Percentiles rank a stretch among this genome's conserved stretches.
Evolutionary conservation across 2,888 invertebrate genomes (phyloP).

Genomic region (Macrophya annulata): DNA sequence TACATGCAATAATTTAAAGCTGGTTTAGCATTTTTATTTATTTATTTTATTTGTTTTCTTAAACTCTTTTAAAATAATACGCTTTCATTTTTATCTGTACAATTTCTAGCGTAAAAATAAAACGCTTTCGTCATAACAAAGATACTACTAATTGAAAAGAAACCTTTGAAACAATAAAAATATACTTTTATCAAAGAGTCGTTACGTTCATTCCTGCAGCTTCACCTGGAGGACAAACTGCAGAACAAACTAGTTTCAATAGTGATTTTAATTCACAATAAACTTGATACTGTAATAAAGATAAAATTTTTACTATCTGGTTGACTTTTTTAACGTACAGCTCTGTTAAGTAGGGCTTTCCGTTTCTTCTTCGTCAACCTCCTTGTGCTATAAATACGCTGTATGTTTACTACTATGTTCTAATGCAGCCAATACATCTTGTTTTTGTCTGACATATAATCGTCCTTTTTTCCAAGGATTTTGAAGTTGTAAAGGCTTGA

Average conservation of each 20-base stretch:
- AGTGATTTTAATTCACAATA: not conserved
- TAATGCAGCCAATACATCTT: slow-evolving; percentile 92
- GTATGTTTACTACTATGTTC: slow-evolving; percentile 94
- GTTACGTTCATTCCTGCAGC: not conserved
- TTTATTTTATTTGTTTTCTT: not conserved
- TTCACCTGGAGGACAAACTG: not conserved
- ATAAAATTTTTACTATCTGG: slow-evolving; percentile 34
- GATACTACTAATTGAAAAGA: not conserved
- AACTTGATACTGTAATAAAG: slow-evolving; percentile 10
- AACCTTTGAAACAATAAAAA: slow-evolving; percentile 6
- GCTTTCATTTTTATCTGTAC: slow-evolving; percentile 24
- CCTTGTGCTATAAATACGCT: slow-evolving; percentile 80
- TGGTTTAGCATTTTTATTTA: slow-evolving; percentile 17
- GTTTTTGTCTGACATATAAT: slow-evolving; percentile 95
- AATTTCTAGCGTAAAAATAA: not conserved
- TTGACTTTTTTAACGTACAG: not conserved
- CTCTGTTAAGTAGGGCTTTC: slow-evolving; percentile 41
- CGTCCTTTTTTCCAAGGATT: slow-evolving; percentile 98
- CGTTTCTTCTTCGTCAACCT: slow-evolving; percentile 39
- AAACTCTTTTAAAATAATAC: not conserved
- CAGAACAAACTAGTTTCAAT: not conserved
- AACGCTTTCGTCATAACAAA: not conserved
- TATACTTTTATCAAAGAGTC: not conserved
- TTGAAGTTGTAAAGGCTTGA: slow-evolving; percentile 95
- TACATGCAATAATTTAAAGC: slow-evolving; percentile 40